A percentile compares a stretch with the other conserved stretches of the same genome.
Evolutionary conservation across 2,888 invertebrate genomes (phyloP).

Genomic region (Cabera pusaria): DNA sequence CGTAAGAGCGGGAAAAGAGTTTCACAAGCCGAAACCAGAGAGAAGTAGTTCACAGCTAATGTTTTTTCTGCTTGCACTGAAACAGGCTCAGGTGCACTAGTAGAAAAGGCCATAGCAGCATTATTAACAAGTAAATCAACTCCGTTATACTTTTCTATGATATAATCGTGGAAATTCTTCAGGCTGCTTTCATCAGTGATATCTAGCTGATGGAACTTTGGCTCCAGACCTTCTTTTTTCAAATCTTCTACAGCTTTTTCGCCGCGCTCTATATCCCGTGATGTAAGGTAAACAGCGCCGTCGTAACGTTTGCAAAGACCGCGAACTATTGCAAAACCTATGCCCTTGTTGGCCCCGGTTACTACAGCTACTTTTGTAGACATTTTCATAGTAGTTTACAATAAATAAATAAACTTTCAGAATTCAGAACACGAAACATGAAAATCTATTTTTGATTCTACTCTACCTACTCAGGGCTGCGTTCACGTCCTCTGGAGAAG

Average conservation of each 20-base stretch:
- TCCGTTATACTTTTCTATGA: constrained; percentile 85
- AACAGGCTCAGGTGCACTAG: constrained; percentile 84
- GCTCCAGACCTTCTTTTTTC: constrained; percentile 79
- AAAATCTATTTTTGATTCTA: too few relatives aligned
- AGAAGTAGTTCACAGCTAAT: constrained; percentile 87
- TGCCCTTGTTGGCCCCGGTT: constrained; percentile 89
- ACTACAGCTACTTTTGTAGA: constrained; percentile 75
- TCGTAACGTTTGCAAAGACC: constrained; percentile 86
- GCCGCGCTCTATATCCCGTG: constrained; percentile 84
- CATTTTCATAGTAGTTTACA: constrained; percentile 44
- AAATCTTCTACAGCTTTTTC: constrained; percentile 82
- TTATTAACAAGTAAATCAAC: constrained; percentile 90
- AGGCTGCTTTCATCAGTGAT: constrained; percentile 85
- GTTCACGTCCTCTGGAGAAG: too few relatives aligned
- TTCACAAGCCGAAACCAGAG: constrained; percentile 85
- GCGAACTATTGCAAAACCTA: constrained; percentile 87
- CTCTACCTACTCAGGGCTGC: too few relatives aligned
- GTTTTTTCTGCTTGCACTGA: constrained; percentile 88
- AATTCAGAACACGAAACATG: too few relatives aligned
- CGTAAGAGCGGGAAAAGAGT: constrained; percentile 88
- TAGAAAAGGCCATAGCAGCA: constrained; percentile 88
- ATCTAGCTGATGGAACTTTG: constrained; percentile 87
- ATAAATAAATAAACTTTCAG: too few relatives aligned
- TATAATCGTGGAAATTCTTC: constrained; percentile 80
- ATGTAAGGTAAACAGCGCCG: constrained; percentile 88